Base-by-base conservation (phyloP, 2,888 invertebrate species). In the Mycogona germanica region DNA sequence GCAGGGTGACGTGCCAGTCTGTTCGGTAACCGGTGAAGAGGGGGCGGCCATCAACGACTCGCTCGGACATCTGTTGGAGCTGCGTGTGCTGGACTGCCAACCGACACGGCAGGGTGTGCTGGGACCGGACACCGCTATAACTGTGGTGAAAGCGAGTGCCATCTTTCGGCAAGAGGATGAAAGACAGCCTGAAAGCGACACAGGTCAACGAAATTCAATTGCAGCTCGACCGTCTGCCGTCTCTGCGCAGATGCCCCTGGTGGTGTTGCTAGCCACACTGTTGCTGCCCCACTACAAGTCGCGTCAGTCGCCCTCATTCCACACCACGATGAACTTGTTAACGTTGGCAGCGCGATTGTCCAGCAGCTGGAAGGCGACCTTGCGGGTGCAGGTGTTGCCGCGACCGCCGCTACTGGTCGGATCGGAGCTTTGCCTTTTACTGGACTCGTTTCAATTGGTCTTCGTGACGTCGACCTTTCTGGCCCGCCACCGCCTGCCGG, bases 31-130 rank as follows among this genome's bases (percentile, higher is more conserved):
- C 2, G 21, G 40, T 38, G 12, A 1, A 2, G 38, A 38, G 14
- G 5, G 21, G n/a, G 12, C 17, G 2, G 3, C 25, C 6, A 17
- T 25, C 17, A n/a, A 45, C 7, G 26, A n/a, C 37, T 37, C 37
- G 40, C 6, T 14, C 12, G 38, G 5, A 30, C 35, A n/a, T 37
- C 6, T 35, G 50, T 50, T 50, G 37, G 29, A 51, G 7, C 14
- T 51, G 42, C 23, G 17, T 5, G 30, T 45, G 14, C 12, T 53
- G 12, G 53, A 48, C 12, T 53, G 53, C 21, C 38, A 53, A 29
- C 53, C 53, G n/a, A 48, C 48, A n/a, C 21, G 6, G 5, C 53
- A 53, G 40, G 53, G 53, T 14, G 37, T 53, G 14, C 29, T 53
- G 30, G 38, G 38, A 19, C 38, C 46, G 6, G 17, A 28, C 37